Conservation (phyloP, 2,113 vertebrate species). For the Neomonachus schauinslandi region DNA sequence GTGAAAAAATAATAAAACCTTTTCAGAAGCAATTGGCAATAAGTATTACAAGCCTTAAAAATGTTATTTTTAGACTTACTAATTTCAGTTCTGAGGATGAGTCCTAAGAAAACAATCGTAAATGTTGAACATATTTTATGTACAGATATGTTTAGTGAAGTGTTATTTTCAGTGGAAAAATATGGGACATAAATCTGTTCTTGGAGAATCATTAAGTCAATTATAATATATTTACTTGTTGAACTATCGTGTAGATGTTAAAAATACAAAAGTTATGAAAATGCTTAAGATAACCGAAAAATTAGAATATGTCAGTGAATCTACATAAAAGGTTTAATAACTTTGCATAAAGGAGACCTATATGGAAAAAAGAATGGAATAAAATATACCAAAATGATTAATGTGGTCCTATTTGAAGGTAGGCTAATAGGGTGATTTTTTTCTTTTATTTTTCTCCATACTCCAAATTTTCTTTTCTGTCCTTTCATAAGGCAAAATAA, state of each 20-base stretch:
- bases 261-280: constrained; percentile 5
- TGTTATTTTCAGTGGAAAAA: neutral
- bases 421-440: neutral
- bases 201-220: neutral
- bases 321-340: neutral
- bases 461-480: neutral
- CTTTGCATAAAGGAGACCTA: neutral
- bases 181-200: neutral
- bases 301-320: neutral
- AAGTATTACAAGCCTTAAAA: neutral
- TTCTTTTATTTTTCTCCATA: neutral
- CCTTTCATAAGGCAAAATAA: neutral
- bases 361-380: neutral
- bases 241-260: neutral
- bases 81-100: neutral
- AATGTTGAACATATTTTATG: neutral
- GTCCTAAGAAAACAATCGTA: neutral
- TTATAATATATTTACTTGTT: neutral
- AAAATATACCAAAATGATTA: neutral
- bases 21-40: constrained; percentile 14
- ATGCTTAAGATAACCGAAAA: neutral
- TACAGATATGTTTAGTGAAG: neutral
- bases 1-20: constrained; percentile 21
- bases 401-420: neutral
- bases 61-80: neutral